Conservation (phyloP, 2,797 vertebrate genomes). For the Glyptemys insculpta region DNA sequence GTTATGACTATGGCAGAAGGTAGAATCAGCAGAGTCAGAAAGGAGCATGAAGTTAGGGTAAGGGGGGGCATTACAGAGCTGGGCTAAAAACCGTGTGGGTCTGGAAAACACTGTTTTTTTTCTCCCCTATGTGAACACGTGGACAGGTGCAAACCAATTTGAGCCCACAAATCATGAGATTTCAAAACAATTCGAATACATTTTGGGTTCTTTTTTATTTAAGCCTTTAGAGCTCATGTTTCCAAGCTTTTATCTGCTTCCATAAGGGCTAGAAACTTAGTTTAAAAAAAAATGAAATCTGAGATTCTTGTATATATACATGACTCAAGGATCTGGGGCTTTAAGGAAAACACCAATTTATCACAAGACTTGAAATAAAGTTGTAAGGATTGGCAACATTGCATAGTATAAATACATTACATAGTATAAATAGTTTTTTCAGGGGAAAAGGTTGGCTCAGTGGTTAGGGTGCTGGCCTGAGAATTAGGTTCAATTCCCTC, state of each 20-base stretch:
- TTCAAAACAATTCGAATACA: neutral
- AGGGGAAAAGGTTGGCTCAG: neutral
- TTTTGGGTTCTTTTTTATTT: neutral
- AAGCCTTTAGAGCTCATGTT: neutral
- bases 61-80: neutral
- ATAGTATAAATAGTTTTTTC: neutral
- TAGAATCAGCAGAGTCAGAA: neutral
- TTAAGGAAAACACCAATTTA: neutral
- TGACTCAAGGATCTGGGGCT: neutral
- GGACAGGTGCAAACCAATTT: neutral
- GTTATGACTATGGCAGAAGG: neutral
- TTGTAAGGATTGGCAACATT: neutral
- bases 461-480: neutral
- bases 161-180: neutral
- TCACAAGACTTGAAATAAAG: neutral
- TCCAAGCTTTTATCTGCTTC: neutral
- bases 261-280: neutral
- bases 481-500: neutral
- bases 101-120: neutral
- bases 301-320: neutral
- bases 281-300: neutral
- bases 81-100: neutral
- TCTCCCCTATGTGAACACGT: neutral
- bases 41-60: neutral
- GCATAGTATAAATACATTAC: too few relatives aligned